phyloP scores from a whole-genome alignment of 2,888 invertebrate species.

The Lasioglossum villosulum region DNA sequence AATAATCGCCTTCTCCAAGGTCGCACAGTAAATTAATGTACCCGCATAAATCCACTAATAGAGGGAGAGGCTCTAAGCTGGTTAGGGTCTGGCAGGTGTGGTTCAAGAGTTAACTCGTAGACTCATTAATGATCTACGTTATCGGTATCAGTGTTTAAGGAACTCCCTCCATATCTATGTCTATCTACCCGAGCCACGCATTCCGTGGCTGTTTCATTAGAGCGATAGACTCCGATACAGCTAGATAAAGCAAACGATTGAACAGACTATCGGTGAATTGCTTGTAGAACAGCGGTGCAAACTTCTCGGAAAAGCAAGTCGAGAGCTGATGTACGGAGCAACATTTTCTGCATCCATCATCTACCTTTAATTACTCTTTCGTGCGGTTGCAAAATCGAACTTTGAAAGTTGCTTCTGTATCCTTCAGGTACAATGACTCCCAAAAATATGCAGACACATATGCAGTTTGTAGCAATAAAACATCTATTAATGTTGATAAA shows the following conservation, averaged over 20 bases:
- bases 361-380: not conserved
- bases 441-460: too few relatives aligned
- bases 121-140: not conserved
- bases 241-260: not conserved
- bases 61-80: not conserved
- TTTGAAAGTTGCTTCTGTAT: not conserved
- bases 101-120: not conserved
- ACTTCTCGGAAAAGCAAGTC: not conserved
- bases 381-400: not conserved
- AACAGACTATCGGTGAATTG: not conserved
- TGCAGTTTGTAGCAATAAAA: too few relatives aligned
- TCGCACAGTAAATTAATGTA: not conserved
- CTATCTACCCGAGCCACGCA: not conserved
- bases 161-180: not conserved
- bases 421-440: too few relatives aligned
- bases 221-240: not conserved
- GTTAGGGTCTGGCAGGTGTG: not conserved
- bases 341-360: not conserved
- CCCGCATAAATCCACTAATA: not conserved
- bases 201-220: not conserved
- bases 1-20: conserved; percentile 8
- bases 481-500: too few relatives aligned
- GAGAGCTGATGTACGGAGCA: not conserved
- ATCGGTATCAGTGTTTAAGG: not conserved
- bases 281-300: not conserved